Evolutionary conservation across 2,113 vertebrate genomes (phyloP), one percentile per base, ranked within the genome.

Genomic region (Ranitomeya imitator): DNA sequence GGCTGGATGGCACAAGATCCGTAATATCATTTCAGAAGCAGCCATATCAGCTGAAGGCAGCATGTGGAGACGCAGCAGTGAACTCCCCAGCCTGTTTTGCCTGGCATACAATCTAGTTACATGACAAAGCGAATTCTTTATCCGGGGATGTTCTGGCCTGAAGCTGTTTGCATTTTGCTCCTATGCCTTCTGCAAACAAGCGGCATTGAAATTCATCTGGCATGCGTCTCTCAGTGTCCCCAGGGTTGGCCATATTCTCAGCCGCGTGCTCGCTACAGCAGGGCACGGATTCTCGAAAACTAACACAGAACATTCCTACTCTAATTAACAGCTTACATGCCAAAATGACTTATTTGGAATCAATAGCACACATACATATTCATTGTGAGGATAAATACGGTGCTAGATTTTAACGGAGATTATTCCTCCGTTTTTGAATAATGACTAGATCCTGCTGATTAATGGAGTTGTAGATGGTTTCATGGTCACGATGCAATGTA

Each of bases 91-190:
- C 52, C 82, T 78, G 73, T 51, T 5, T 74, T 55, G 59, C 63
- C 71, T 85, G 61, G 51, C 60, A 18, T 65, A 79, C 87, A 69
- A 37, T 79, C 82, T 85, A 85, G 73, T 51, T 79, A 65, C 59
- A 85, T 65, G 55, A 88, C 80, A 83, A 83, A 83, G 77, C 71
- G 45, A 74, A 82, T 85, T 83, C 57, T 76, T 85, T 79, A 89
- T 89, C 71, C 82, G 59, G 23, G 51, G 61, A 89, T 89, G 82
- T 69, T 89, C 80, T 84, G 82, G 87, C 87, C 82, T 79, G 87
- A 73, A 89, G 82, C 82, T 84, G 82, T 89, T 89, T 89, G 81
- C 87, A 85, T 89, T 84, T 84, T 79, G 73, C 82, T 55, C 7
- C 60, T 89, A 83, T 78, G 87, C 82, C 60, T 79, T 78, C 73